A percentile compares a stretch with the other conserved stretches of the same genome.
Conservation (phyloP, 2,888 invertebrate genomes). For the Chrysina gloriosa region DNA sequence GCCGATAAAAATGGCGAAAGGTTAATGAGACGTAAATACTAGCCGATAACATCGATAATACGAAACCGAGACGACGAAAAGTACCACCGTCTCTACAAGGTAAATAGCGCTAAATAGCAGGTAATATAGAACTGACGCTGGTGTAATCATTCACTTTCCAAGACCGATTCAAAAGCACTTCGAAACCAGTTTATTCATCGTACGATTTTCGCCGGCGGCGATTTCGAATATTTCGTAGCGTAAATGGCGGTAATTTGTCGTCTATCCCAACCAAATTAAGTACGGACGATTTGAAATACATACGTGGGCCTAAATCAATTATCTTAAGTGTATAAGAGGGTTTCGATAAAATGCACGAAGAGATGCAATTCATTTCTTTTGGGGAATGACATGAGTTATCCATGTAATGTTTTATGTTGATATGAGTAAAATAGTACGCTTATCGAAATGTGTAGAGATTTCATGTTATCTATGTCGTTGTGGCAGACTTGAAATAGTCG, state of each 20-base stretch:
- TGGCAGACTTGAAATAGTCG: no score
- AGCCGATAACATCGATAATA: slow-evolving; percentile 2
- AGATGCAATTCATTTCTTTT: no score
- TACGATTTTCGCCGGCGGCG: slow-evolving; percentile 20
- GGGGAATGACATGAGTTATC: no score
- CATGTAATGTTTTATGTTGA: no score
- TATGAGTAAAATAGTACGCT: no score
- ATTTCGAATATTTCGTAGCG: slow-evolving; percentile 15
- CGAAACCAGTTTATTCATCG: slow-evolving; percentile 31
- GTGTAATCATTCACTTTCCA: slow-evolving; percentile 24
- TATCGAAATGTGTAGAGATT: no score
- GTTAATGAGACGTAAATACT: slow-evolving; percentile 19
- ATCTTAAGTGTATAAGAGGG: no score
- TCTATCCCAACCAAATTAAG: not conserved
- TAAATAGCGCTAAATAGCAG: slow-evolving; percentile 25
- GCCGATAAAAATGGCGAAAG: slow-evolving; percentile 11
- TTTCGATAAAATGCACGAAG: no score
- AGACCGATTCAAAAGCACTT: slow-evolving; percentile 8
- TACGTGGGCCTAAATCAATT: no score
- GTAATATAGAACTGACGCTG: slow-evolving; percentile 17
- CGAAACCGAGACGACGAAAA: not conserved
- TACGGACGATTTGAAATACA: not conserved
- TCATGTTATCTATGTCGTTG: no score
- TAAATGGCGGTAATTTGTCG: slow-evolving; percentile 4
- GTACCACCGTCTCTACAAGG: slow-evolving; percentile 10